Conservation (phyloP, 1,140 invertebrate species). For the Dolichoris vasculosae region DNA sequence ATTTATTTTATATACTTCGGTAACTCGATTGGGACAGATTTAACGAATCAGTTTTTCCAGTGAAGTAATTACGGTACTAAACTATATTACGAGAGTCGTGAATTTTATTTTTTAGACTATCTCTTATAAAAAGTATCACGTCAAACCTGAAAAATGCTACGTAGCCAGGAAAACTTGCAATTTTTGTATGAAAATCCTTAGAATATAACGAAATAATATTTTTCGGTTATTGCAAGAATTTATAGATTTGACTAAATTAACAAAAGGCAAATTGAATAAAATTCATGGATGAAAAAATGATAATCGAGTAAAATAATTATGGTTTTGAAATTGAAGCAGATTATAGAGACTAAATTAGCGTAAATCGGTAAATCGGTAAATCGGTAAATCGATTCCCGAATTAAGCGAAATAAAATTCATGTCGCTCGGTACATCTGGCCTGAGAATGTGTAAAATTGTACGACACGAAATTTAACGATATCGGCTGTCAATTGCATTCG, state of each 20-base stretch:
- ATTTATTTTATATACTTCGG: background rate
- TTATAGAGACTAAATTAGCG: background rate
- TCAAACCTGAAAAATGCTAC: background rate
- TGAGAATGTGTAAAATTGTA: conserved; percentile 10
- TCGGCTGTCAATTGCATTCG: conserved; percentile 33
- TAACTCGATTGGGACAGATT: background rate
- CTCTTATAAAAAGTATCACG: background rate
- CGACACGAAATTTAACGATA: conserved; percentile 30
- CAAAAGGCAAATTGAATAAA: background rate
- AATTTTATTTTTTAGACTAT: background rate
- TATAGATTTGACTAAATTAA: background rate
- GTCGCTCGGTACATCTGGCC: background rate
- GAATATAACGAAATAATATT: background rate
- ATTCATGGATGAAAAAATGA: background rate
- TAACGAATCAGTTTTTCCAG: background rate
- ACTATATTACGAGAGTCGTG: background rate
- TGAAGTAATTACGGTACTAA: background rate
- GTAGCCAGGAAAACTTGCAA: conserved; percentile 4
- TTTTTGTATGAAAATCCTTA: background rate
- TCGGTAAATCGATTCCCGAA: background rate
- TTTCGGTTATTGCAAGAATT: background rate
- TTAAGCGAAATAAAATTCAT: conserved; percentile 28
- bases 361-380: no score
- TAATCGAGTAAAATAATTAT: background rate
- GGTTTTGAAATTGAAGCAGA: background rate